Evolutionary conservation across 2,113 vertebrate species (phyloP), one percentile per base, ranked within the genome.

Genomic region (Polyodon spathula): DNA sequence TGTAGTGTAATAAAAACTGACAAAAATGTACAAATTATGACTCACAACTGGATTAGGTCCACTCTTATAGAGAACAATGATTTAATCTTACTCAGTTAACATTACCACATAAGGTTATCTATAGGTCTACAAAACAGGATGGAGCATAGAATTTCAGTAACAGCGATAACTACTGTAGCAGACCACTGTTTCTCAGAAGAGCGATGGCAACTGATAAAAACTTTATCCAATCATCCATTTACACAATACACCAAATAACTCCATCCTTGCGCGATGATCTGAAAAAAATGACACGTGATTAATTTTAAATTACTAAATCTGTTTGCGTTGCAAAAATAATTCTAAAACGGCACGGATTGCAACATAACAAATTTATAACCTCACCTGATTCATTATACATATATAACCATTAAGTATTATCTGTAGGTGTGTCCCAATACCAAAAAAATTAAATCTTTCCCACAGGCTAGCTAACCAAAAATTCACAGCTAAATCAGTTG

Each of bases 141-240:
- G 62, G 65, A 72, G 66, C 73, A 50, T 78, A 77, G 79, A 76
- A 72, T 80, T 73, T 79, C 78, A 81, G 73, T 66, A 71, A 60
- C 66, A 65, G 71, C 74, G 81, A 83, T 81, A 81, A 82, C 74
- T 84, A 80, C 77, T 77, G 76, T 74, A 83, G n/a, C 81, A 80
- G 81, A 79, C 73, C 66, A 79, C 81, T 80, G 75, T 83, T 84
- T 83, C 73, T 79, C 73, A 79, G 74, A 71, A 76, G 79, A 74
- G 80, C 61, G 78, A 4, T 5, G 46, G 46, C 46, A 50, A n/a
- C 46, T 4, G 46, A 50, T 50, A 14, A 12, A 4, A 50, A 50
- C 46, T 50, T 50, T 50, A 14, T 14, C n/a, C 46, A 12, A 50
- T 10, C 10, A 10, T 50, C 8, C 46, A 50, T 7, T 4, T 50